phyloP scores from a whole-genome alignment of 1,140 invertebrate genomes.

The Temnothorax nylanderi region DNA sequence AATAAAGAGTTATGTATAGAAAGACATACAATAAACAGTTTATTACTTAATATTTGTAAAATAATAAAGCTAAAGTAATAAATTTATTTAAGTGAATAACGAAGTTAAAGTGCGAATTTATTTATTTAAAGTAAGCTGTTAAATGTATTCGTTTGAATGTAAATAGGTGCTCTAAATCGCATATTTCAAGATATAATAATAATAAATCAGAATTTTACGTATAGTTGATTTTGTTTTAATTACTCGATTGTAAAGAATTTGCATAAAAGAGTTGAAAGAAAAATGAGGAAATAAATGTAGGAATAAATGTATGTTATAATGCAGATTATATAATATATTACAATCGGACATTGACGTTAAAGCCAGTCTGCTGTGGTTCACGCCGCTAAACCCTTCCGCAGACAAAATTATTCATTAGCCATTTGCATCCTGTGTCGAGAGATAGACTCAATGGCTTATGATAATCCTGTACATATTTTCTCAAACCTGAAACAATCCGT shows the following conservation, averaged over 20 bases:
- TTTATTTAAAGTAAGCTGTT: background rate
- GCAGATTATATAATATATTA: slow-evolving; percentile 40
- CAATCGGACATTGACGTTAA: slow-evolving; percentile 47
- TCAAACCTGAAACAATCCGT: slow-evolving; percentile 20
- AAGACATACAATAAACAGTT: background rate
- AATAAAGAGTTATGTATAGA: background rate
- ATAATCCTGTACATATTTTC: slow-evolving; percentile 35
- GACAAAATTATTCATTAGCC: slow-evolving; percentile 53
- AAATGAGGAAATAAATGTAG: background rate
- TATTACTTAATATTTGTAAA: background rate
- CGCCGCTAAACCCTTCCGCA: slow-evolving; percentile 40
- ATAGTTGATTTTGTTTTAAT: background rate
- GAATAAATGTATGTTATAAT: slow-evolving; percentile 1
- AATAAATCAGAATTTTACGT: slow-evolving; percentile 2
- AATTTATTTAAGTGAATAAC: background rate
- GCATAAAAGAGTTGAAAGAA: slow-evolving; percentile 1
- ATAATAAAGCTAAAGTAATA: background rate
- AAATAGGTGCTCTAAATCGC: background rate
- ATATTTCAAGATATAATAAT: background rate
- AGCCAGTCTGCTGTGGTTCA: slow-evolving; percentile 29
- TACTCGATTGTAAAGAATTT: background rate
- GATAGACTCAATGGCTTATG: slow-evolving; percentile 47
- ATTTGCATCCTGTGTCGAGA: slow-evolving; percentile 57
- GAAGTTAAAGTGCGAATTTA: background rate
- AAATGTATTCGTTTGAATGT: background rate